A percentile compares a stretch with the other conserved stretches of the same genome.
Evolutionary conservation across 2,113 vertebrate genomes (phyloP).

Genomic region (Brachyistius frenatus): DNA sequence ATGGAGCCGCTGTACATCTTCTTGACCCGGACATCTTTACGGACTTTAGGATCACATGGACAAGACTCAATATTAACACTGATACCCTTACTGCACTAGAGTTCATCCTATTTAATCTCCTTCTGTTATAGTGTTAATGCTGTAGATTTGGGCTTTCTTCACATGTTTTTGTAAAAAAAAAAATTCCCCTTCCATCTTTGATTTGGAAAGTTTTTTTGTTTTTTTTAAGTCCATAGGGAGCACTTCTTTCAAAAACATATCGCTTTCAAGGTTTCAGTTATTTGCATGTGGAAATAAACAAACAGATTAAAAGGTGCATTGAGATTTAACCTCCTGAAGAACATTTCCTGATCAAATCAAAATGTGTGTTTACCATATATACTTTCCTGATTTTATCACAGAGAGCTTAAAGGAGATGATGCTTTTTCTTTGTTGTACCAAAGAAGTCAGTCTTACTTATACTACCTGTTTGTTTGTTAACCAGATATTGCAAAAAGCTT

Average conservation of each 20-base stretch:
- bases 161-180: neutral
- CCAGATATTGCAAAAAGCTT: no score
- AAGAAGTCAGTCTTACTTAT: no score
- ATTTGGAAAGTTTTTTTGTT: no score
- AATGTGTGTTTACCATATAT: neutral
- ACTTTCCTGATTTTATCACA: neutral
- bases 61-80: neutral
- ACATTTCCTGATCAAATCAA: neutral
- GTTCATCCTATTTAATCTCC: neutral
- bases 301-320: no score
- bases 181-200: no score
- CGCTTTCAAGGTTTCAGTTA: neutral
- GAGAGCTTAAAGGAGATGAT: neutral
- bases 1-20: conserved; percentile 83
- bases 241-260: neutral
- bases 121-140: neutral
- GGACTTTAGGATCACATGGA: conserved; percentile 69
- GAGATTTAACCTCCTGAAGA: no score
- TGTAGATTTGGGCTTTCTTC: no score
- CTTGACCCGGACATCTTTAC: conserved; percentile 64
- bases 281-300: neutral
- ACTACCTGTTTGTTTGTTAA: no score
- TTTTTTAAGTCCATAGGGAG: neutral
- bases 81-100: neutral
- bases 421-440: no score